phyloP scores from a whole-genome alignment of 2,113 vertebrate genomes.

The Thermophis baileyi region DNA sequence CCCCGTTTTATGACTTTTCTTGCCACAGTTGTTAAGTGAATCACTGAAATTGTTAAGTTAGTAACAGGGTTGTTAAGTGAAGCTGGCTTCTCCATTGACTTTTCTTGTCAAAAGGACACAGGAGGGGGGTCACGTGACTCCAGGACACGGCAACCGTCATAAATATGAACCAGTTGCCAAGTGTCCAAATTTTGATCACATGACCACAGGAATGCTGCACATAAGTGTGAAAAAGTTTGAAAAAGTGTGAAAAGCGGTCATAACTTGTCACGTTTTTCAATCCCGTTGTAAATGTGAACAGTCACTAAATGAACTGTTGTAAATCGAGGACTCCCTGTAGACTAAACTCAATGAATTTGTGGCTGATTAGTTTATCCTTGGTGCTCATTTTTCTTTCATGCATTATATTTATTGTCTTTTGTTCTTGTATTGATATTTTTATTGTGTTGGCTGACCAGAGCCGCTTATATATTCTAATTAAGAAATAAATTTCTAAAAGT shows the following conservation, averaged over 20 bases:
- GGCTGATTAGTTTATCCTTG: too few relatives aligned
- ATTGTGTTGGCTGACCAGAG: neutral
- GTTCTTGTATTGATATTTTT: neutral
- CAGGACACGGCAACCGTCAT: too few relatives aligned
- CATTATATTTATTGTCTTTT: neutral
- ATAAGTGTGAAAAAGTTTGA: neutral
- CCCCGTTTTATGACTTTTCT: too few relatives aligned
- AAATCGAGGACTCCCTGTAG: neutral
- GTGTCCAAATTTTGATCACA: neutral
- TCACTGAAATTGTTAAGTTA: too few relatives aligned
- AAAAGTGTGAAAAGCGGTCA: neutral
- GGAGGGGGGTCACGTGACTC: too few relatives aligned
- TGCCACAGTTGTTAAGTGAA: too few relatives aligned
- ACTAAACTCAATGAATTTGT: neutral
- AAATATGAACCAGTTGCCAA: neutral
- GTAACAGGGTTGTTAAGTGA: too few relatives aligned
- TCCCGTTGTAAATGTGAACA: accelerated
- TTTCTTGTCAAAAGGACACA: too few relatives aligned
- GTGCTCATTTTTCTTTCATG: neutral
- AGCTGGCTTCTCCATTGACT: too few relatives aligned
- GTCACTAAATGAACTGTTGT: neutral
- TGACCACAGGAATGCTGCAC: neutral
- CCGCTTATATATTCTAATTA: neutral
- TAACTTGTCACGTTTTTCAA: neutral
- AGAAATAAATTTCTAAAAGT: neutral